Percentiles rank a stretch among this genome's conserved stretches.
Conservation (phyloP, 30 jellyfish, hydroid and myxozoan species). For the Haliclystus octoradiatus region DNA sequence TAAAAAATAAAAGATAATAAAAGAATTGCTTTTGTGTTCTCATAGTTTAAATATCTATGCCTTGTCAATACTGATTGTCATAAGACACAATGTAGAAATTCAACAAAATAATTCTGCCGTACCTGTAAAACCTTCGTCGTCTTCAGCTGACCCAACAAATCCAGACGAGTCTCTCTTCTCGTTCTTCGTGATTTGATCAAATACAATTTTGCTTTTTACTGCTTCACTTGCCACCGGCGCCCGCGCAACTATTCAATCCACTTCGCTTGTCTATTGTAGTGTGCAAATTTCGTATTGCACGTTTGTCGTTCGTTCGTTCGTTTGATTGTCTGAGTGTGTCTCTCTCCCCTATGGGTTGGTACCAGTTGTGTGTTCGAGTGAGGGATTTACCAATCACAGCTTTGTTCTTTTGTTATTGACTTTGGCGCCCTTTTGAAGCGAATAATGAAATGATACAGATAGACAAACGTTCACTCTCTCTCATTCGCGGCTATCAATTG, state of each 20-base stretch:
- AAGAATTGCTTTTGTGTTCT: not conserved
- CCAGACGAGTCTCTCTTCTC: not conserved
- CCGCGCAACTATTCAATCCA: no score
- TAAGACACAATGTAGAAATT: not conserved
- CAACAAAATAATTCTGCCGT: not conserved
- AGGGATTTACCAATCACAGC: not conserved
- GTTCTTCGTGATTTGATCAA: no score
- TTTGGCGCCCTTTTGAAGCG: not conserved
- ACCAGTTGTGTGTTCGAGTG: no score
- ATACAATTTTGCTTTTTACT: no score
- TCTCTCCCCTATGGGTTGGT: no score
- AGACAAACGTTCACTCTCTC: not conserved
- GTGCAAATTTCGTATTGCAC: no score
- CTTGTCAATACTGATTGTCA: not conserved
- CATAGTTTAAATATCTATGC: not conserved
- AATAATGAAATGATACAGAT: not conserved
- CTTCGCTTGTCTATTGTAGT: no score
- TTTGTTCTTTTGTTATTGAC: not conserved
- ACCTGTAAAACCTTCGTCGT: not conserved
- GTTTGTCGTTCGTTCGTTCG: no score
- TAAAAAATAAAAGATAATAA: no score
- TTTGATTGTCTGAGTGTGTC: no score
- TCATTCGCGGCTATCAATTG: not conserved
- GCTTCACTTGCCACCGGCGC: no score
- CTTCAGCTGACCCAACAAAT: not conserved